These are phyloP conservation scores for Acleris cristana DNA, from an alignment of 2,888 invertebrate species.

Conservation along the genomic window DNA sequence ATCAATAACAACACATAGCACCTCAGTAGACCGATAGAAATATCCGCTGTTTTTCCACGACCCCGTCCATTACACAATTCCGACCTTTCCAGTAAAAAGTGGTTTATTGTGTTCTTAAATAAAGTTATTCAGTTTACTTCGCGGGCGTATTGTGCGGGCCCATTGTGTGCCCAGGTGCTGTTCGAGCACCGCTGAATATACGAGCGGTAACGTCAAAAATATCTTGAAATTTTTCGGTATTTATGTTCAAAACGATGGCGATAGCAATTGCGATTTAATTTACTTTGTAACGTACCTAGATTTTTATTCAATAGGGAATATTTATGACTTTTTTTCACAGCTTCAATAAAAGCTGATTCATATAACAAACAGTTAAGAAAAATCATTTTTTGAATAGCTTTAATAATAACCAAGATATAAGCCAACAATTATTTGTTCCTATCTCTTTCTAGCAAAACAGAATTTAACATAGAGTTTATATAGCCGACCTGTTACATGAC, in stretches of 20 bases:
- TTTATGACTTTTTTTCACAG: too few species aligned
- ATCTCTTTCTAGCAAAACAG: too few species aligned
- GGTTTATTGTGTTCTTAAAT: conserved; percentile 82
- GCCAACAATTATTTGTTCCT: too few species aligned
- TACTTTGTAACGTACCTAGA: too few species aligned
- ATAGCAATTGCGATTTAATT: conserved; percentile 48
- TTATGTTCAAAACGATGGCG: conserved; percentile 15
- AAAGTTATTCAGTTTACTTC: conserved; percentile 80
- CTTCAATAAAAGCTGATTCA: too few species aligned
- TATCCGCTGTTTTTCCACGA: conserved; percentile 54
- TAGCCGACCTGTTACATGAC: too few species aligned
- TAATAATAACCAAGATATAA: too few species aligned
- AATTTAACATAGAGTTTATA: too few species aligned
- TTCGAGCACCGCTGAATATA: conserved; percentile 46
- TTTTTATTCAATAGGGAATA: too few species aligned
- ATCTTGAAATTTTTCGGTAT: conserved; percentile 58
- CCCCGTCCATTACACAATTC: conserved; percentile 65
- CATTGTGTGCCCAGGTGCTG: conserved; percentile 75
- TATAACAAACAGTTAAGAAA: too few species aligned
- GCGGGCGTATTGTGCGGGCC: conserved; percentile 68
- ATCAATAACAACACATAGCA: conserved; percentile 39
- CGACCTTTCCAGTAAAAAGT: conserved; percentile 75
- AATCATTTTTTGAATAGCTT: too few species aligned
- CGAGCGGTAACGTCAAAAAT: conserved; percentile 70
- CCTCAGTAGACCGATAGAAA: conserved; percentile 29